A percentile compares a stretch with the other conserved stretches of the same genome.
These are phyloP conservation scores for Pilophorus perplexus DNA, from an alignment of 2,888 invertebrate species.

Conservation along the genomic window DNA sequence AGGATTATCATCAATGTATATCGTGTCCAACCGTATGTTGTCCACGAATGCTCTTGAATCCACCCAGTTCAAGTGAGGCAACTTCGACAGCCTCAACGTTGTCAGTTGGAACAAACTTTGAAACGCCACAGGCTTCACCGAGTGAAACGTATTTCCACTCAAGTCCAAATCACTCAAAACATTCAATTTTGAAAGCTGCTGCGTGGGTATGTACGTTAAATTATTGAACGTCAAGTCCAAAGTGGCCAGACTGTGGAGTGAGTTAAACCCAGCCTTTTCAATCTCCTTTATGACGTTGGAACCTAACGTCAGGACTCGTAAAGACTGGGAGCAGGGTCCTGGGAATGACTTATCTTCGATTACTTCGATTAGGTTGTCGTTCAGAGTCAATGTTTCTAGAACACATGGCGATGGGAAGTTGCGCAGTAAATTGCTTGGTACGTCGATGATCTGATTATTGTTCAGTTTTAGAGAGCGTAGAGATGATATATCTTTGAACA, in stretches of 20 bases:
- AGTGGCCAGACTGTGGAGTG: constrained; percentile 67
- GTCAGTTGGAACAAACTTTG: constrained; percentile 74
- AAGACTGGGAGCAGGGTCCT: constrained; percentile 65
- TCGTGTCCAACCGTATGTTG: constrained; percentile 75
- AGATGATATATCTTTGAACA: constrained; percentile 67
- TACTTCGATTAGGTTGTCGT: constrained; percentile 73
- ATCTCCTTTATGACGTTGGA: constrained; percentile 74
- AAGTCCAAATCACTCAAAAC: constrained; percentile 73
- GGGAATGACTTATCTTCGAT: constrained; percentile 72
- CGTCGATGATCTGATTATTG: constrained; percentile 74
- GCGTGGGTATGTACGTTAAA: constrained; percentile 72
- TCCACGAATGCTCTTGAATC: constrained; percentile 79
- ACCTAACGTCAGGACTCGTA: constrained; percentile 61
- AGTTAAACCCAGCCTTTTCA: constrained; percentile 70
- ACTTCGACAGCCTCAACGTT: constrained; percentile 61
- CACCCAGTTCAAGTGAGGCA: constrained; percentile 59
- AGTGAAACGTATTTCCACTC: constrained; percentile 73
- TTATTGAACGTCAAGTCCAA: constrained; percentile 80
- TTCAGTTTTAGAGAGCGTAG: constrained; percentile 71
- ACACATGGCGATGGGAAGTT: constrained; percentile 64
- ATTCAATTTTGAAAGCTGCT: constrained; percentile 71
- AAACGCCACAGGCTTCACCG: constrained; percentile 67
- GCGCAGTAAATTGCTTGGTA: constrained; percentile 60
- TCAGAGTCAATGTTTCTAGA: constrained; percentile 71
- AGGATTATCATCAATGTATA: constrained; percentile 75